Percentiles rank a stretch among this genome's conserved stretches.
Evolutionary conservation across 2,113 vertebrate genomes (phyloP).

Genomic region (Mola mola): DNA sequence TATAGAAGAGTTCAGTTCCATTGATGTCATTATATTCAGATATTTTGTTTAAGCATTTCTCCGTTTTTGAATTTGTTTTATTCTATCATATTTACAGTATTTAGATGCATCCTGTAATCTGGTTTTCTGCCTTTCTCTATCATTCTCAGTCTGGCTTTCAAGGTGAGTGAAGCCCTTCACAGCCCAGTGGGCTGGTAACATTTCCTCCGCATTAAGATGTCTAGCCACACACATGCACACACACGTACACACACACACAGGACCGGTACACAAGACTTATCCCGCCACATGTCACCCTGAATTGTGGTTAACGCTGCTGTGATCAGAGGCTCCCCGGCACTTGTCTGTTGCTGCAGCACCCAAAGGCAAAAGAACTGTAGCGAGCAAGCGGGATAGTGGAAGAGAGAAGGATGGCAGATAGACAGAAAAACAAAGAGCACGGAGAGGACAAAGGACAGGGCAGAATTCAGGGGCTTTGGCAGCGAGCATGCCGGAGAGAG

Average conservation of each 20-base stretch:
- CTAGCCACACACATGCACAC: conserved; percentile 22
- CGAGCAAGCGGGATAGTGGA: neutral
- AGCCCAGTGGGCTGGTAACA: conserved; percentile 70
- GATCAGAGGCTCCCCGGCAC: conserved; percentile 63
- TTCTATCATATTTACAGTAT: neutral
- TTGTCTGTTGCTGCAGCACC: conserved; percentile 56
- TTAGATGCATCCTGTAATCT: neutral
- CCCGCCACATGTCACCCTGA: conserved; percentile 68
- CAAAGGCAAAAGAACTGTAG: conserved; percentile 33
- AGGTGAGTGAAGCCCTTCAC: conserved; percentile 75
- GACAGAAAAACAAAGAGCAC: neutral
- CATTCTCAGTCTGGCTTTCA: conserved; percentile 39
- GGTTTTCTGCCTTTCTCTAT: conserved; percentile 18
- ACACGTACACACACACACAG: conserved; percentile 24
- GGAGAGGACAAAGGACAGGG: neutral
- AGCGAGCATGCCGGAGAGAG: neutral
- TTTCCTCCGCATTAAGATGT: conserved; percentile 55
- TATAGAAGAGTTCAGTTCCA: too few species aligned
- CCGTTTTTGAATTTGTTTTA: neutral
- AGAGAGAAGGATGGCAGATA: neutral
- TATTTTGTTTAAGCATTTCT: neutral
- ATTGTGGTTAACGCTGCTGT: conserved; percentile 57
- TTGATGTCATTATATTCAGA: neutral
- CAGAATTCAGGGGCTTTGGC: conserved; percentile 3
- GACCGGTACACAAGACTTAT: conserved; percentile 67